phyloP scores from a whole-genome alignment of 2,888 invertebrate genomes.

The Aelia acuminata region DNA sequence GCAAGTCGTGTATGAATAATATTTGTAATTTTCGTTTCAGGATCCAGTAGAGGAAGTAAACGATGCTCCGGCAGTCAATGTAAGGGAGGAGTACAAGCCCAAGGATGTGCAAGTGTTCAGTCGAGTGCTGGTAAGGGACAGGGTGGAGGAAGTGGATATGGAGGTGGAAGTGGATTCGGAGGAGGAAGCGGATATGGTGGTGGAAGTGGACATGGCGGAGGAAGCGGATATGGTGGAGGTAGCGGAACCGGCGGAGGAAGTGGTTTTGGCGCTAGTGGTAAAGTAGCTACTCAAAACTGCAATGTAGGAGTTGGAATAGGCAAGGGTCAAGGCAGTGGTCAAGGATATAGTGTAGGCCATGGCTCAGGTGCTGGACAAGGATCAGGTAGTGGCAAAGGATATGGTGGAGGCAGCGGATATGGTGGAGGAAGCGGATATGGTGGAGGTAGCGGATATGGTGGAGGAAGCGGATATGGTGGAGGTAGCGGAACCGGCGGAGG shows the following conservation, averaged over 20 bases:
- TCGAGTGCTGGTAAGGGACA: not conserved
- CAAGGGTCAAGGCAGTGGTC: not conserved
- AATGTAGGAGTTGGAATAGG: not conserved
- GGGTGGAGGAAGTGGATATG: not conserved
- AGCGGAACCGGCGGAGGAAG: not conserved
- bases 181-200: not conserved
- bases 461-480: constrained; percentile 5
- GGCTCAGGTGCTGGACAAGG: not conserved
- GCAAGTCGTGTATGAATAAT: too few relatives aligned
- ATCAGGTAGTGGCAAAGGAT: not conserved
- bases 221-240: not conserved
- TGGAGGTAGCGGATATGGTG: not conserved
- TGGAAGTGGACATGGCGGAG: not conserved
- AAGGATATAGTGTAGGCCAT: not conserved
- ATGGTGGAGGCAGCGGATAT: not conserved
- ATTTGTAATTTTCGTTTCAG: too few relatives aligned
- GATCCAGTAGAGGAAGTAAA: not conserved
- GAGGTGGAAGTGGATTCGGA: not conserved
- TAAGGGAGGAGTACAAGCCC: not conserved
- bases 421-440: not conserved
- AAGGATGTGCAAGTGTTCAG: not conserved
- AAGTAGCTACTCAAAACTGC: not conserved
- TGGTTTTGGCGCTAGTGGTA: not conserved
- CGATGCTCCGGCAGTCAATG: not conserved
- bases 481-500: not conserved